A percentile compares a stretch with the other conserved stretches of the same genome.
These are phyloP conservation scores for Calliopum simillimum DNA, from an alignment of 2,888 invertebrate genomes.

Conservation along the genomic window DNA sequence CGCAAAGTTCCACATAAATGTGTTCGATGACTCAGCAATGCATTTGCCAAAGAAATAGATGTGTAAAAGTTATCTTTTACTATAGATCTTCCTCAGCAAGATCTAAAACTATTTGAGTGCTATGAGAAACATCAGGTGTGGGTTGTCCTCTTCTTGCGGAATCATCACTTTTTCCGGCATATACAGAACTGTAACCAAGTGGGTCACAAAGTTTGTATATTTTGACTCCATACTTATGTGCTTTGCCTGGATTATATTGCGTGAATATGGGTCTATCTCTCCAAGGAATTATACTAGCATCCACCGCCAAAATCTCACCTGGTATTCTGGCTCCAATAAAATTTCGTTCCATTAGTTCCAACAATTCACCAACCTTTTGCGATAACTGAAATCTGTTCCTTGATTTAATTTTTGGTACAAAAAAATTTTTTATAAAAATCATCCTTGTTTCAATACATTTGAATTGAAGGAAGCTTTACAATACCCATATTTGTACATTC, in stretches of 20 bases:
- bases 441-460: constrained; percentile 27
- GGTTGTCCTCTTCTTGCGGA: constrained; percentile 20
- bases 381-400: constrained; percentile 30
- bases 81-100: not conserved
- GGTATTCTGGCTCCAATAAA: constrained; percentile 25
- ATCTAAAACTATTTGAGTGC: not conserved
- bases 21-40: not conserved
- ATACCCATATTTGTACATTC: constrained; percentile 31
- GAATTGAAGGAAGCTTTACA: constrained; percentile 31
- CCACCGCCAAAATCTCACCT: constrained; percentile 31
- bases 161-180: constrained; percentile 26
- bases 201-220: constrained; percentile 36
- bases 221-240: constrained; percentile 24
- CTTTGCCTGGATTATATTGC: constrained; percentile 30
- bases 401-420: constrained; percentile 18
- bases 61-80: not conserved
- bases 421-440: constrained; percentile 31
- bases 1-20: not conserved
- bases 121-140: not conserved
- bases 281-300: constrained; percentile 36
- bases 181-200: constrained; percentile 31
- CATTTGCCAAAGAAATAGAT: not conserved
- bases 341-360: constrained; percentile 33
- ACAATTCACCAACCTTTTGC: constrained; percentile 15
- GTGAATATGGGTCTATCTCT: constrained; percentile 33